Conservation (phyloP, 2,113 vertebrate genomes). For the Elephas maximus region DNA sequence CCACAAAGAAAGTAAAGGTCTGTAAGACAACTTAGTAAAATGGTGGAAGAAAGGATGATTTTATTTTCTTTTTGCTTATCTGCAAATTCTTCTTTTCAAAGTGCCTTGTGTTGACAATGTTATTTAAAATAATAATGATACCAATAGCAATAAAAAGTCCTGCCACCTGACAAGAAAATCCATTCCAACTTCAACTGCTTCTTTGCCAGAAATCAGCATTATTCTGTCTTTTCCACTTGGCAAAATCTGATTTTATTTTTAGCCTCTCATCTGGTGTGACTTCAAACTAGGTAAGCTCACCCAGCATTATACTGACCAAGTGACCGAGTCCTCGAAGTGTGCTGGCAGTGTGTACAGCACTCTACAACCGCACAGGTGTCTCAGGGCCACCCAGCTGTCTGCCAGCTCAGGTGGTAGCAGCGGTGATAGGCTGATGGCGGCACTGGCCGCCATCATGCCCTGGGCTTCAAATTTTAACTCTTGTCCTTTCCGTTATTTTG, state of each 20-base stretch:
- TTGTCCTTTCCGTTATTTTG: background rate
- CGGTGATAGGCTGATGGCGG: background rate
- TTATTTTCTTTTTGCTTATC: background rate
- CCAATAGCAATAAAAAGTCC: background rate
- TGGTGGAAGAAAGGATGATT: background rate
- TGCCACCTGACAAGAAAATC: background rate
- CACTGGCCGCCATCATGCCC: background rate
- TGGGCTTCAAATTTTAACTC: background rate
- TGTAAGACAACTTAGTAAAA: background rate
- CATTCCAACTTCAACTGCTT: background rate
- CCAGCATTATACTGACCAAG: background rate
- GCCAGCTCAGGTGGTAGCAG: background rate
- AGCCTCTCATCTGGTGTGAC: background rate
- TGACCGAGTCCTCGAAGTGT: background rate
- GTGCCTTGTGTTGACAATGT: background rate
- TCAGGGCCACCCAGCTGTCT: background rate
- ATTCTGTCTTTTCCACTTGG: background rate
- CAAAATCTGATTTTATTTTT: background rate
- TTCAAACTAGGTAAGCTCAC: background rate
- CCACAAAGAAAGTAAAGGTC: background rate
- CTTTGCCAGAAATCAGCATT: background rate
- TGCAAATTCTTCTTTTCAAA: background rate
- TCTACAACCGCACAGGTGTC: no score
- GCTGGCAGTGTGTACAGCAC: fast-evolving
- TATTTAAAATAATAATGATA: background rate